A percentile compares a stretch with the other conserved stretches of the same genome.
These are phyloP conservation scores for Onychostruthus taczanowskii DNA, from an alignment of 2,113 vertebrate species.

Conservation along the genomic window DNA sequence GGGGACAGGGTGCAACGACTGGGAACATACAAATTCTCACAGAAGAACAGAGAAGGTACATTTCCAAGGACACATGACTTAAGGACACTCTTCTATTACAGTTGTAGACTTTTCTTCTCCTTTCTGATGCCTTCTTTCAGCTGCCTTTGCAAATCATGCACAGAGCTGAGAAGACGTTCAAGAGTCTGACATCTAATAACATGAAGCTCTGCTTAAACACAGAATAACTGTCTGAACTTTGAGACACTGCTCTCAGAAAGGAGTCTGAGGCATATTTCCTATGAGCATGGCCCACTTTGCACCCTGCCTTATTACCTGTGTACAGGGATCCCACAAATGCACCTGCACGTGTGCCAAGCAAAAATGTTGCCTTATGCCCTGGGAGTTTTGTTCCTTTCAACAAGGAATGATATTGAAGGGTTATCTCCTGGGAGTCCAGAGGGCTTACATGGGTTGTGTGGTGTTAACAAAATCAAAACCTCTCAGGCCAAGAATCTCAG, in stretches of 20 bases:
- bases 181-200: not conserved
- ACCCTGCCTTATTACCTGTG: not conserved
- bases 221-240: not conserved
- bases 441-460: accelerated
- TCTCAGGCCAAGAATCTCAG: not conserved
- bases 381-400: accelerated
- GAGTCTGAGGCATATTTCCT: not conserved
- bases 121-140: not conserved
- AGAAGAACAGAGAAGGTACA: not conserved
- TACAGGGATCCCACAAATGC: not conserved
- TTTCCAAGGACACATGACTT: not conserved
- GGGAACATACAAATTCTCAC: not conserved
- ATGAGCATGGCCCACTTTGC: not conserved
- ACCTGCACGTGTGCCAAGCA: accelerated
- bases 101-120: not conserved
- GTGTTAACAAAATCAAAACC: not conserved
- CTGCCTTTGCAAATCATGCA: not conserved
- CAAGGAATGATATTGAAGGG: too few species aligned
- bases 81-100: not conserved
- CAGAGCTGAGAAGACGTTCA: not conserved
- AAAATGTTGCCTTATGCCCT: not conserved
- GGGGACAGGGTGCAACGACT: accelerated
- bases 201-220: not conserved
- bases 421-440: not conserved
- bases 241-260: not conserved